phyloP scores from a whole-genome alignment of 2,888 invertebrate species.

The Synanthedon tipuliformis region DNA sequence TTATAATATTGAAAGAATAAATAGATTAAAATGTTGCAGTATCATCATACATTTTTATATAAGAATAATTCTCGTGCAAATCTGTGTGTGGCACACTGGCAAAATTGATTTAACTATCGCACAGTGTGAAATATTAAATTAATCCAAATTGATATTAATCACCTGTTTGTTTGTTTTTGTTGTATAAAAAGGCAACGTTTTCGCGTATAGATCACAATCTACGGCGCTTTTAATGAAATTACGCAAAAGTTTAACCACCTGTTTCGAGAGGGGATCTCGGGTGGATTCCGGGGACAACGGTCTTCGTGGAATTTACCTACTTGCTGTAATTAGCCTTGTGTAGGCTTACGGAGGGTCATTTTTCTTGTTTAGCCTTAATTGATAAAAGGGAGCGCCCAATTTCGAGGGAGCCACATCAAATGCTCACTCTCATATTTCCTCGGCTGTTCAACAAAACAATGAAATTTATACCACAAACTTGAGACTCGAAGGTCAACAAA shows the following conservation, averaged over 20 bases:
- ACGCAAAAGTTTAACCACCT: constrained; percentile 56
- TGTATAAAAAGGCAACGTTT: constrained; percentile 20
- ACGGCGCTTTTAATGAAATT: constrained; percentile 48
- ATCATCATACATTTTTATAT: too few species aligned
- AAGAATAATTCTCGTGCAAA: too few species aligned
- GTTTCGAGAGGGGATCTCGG: constrained; percentile 28
- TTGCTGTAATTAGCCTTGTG: constrained; percentile 63
- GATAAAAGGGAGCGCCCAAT: constrained; percentile 49
- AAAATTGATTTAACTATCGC: too few species aligned
- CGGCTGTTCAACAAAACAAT: constrained; percentile 7
- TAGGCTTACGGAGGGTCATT: constrained; percentile 58
- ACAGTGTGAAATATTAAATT: constrained; percentile 1
- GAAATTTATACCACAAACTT: constrained; percentile 11
- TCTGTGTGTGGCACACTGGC: too few species aligned
- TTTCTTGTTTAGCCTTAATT: constrained; percentile 68
- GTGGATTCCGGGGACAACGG: constrained; percentile 26
- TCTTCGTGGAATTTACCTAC: constrained; percentile 56
- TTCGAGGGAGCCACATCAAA: constrained; percentile 31
- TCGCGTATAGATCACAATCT: constrained; percentile 47
- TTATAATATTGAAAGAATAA: too few species aligned
- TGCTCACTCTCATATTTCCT: constrained; percentile 15
- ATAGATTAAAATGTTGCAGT: too few species aligned
- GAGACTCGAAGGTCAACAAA: too few species aligned
- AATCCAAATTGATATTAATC: constrained; percentile 23
- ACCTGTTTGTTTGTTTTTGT: constrained; percentile 16